Conservation (phyloP, 2,797 vertebrate species). For the Vultur gryphus region DNA sequence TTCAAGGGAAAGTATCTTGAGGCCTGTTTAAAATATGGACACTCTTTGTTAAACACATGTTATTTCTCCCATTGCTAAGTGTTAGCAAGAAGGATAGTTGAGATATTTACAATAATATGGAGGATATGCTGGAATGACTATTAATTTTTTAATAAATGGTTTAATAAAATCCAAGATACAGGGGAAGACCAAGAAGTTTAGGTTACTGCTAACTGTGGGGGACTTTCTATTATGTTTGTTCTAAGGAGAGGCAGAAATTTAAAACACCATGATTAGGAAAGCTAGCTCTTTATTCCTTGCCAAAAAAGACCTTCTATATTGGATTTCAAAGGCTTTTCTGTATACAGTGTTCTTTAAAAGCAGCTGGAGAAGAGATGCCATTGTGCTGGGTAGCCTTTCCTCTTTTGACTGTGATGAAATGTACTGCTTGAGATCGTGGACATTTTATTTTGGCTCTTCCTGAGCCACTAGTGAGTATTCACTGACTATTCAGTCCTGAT, state of each 20-base stretch:
- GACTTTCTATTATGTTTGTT: background rate
- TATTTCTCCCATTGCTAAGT: background rate
- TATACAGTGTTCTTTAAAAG: background rate
- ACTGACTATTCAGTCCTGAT: background rate
- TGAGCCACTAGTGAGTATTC: background rate
- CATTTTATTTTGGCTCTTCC: background rate
- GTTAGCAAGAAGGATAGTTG: background rate
- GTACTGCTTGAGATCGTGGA: background rate
- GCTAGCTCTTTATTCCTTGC: background rate
- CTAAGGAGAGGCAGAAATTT: background rate
- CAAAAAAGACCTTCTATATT: background rate
- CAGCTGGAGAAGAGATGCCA: background rate
- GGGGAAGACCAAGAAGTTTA: background rate
- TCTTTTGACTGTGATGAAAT: background rate
- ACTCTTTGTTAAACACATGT: background rate
- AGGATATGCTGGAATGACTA: background rate
- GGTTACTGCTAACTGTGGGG: background rate
- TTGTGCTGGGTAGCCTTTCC: background rate
- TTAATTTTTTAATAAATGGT: background rate
- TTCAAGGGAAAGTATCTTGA: background rate
- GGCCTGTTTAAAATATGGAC: background rate
- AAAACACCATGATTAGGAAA: background rate
- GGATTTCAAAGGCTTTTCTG: background rate
- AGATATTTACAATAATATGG: background rate
- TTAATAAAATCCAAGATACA: background rate